Percentiles rank a stretch among this genome's conserved stretches.
phyloP scores from a whole-genome alignment of 2,113 vertebrate species.

The Baryphthengus martii region DNA sequence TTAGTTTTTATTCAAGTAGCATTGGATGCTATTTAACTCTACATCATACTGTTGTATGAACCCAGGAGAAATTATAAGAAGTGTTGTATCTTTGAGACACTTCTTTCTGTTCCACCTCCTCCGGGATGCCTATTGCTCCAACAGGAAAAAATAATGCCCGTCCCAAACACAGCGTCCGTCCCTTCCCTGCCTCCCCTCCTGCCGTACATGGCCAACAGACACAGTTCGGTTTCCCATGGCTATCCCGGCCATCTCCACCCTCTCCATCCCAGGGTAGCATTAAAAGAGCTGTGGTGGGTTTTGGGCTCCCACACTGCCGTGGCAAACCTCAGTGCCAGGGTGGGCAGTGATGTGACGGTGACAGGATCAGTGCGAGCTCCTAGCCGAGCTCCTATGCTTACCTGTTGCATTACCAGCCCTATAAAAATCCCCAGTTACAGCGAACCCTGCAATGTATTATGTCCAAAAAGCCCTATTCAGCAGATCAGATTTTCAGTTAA shows the following conservation, averaged over 20 bases:
- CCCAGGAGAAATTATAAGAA: not conserved
- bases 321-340: not conserved
- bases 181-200: not conserved
- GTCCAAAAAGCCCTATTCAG: not conserved
- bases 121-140: not conserved
- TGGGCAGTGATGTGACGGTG: not conserved
- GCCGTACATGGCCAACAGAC: rapidly evolving
- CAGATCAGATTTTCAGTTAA: not conserved
- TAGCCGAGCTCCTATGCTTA: not conserved
- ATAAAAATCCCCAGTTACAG: not conserved
- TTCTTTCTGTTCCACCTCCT: not conserved
- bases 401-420: not conserved
- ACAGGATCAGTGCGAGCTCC: not conserved
- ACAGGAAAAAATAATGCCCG: not conserved
- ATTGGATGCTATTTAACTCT: not conserved
- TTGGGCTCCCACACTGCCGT: not conserved
- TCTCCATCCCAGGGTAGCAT: not conserved
- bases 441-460: not conserved
- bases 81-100: not conserved
- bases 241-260: not conserved
- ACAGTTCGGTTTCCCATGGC: not conserved
- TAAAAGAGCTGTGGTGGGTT: not conserved
- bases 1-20: not conserved
- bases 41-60: not conserved
- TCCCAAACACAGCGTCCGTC: not conserved